These are phyloP conservation scores for Numida meleagris DNA, from an alignment of 2,113 vertebrate species.

Conservation along the genomic window DNA sequence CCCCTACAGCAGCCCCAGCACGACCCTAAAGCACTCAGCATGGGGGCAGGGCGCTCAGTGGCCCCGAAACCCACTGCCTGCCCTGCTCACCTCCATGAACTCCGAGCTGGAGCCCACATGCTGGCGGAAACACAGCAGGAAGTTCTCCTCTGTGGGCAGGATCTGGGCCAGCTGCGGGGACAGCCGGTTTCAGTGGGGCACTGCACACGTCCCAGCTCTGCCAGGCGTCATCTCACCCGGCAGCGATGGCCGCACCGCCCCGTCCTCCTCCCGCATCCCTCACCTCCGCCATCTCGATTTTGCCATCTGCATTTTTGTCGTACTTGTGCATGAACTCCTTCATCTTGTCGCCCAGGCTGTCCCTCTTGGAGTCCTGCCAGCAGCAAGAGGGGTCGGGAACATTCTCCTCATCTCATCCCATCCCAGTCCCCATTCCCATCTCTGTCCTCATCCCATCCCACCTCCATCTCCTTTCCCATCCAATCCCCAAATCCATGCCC, in stretches of 20 bases:
- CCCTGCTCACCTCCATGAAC: constrained; percentile 92
- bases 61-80: not conserved
- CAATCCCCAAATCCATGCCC: not conserved
- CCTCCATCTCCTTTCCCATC: too few species aligned
- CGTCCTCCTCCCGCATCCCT: not conserved
- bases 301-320: constrained; percentile 94
- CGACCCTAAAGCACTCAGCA: not conserved
- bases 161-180: constrained; percentile 90
- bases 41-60: rapidly evolving
- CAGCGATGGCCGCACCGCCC: not conserved
- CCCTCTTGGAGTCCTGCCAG: constrained; percentile 84
- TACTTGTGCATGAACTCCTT: constrained; percentile 98
- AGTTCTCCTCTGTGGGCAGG: constrained; percentile 96
- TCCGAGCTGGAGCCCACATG: constrained; percentile 92
- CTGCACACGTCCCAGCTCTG: not conserved
- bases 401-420: not conserved
- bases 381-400: not conserved
- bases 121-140: constrained; percentile 94
- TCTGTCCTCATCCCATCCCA: too few species aligned
- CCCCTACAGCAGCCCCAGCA: not conserved
- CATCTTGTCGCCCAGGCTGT: constrained; percentile 91
- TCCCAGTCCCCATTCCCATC: too few species aligned
- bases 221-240: not conserved
- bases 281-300: constrained; percentile 98
- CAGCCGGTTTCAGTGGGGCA: not conserved